These are phyloP conservation scores for Phaenicophaeus curvirostris DNA, from an alignment of 2,797 vertebrate genomes.

Conservation along the genomic window DNA sequence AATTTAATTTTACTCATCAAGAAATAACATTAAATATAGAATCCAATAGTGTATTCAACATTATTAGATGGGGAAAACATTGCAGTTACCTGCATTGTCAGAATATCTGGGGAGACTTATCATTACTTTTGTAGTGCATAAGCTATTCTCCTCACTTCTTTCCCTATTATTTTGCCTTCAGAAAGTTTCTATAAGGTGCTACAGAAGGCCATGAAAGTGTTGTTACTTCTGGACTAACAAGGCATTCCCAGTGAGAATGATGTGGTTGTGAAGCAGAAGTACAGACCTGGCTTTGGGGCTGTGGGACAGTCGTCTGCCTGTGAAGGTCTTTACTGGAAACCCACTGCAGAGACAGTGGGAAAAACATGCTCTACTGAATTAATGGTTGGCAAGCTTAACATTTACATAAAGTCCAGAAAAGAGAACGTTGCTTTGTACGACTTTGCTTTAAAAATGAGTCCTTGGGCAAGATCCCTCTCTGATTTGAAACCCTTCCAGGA, in stretches of 20 bases:
- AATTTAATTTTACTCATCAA: background rate
- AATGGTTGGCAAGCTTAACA: background rate
- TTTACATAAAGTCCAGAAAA: background rate
- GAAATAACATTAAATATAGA: background rate
- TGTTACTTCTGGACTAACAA: background rate
- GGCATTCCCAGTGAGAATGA: accelerated
- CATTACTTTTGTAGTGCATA: background rate
- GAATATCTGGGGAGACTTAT: background rate
- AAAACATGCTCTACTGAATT: accelerated
- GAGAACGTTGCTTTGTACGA: accelerated
- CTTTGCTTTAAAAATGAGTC: slow-evolving; percentile 19
- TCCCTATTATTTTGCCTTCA: background rate
- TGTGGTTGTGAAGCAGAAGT: background rate
- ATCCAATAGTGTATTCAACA: background rate
- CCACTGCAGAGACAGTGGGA: background rate
- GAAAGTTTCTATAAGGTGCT: background rate
- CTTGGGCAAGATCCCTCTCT: slow-evolving; percentile 37
- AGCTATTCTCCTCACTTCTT: background rate
- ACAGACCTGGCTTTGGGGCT: background rate
- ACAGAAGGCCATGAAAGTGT: background rate
- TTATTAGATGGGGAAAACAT: background rate
- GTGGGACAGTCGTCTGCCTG: background rate
- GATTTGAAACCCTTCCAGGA: slow-evolving; percentile 51
- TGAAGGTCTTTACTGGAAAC: background rate
- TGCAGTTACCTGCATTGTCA: background rate